Evolutionary conservation across 2,113 vertebrate genomes (phyloP).

Genomic region (Glaucidium brasilianum): DNA sequence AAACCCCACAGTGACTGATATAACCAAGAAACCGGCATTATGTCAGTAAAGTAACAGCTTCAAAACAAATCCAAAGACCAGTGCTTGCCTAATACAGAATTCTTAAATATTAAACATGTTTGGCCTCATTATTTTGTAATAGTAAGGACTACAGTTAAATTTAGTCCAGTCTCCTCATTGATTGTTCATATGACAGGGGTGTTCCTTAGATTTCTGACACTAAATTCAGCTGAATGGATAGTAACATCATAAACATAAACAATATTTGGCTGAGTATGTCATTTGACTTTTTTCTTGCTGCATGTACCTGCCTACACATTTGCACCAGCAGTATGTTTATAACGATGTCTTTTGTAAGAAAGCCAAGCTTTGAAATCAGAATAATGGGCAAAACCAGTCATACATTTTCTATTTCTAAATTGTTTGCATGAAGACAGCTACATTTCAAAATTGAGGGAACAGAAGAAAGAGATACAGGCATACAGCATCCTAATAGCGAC

Average conservation of each 20-base stretch:
- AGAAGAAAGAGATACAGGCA: neutral
- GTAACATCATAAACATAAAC: neutral
- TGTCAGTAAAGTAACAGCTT: slow-evolving; percentile 4
- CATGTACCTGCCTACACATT: slow-evolving; percentile 2
- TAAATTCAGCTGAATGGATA: neutral
- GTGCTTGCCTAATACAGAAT: neutral
- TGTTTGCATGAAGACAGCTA: neutral
- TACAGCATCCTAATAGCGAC: neutral
- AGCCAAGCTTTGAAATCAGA: neutral
- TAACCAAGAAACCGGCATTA: neutral
- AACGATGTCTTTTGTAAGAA: neutral
- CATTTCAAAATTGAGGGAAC: neutral
- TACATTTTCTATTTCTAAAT: neutral
- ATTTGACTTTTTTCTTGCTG: neutral
- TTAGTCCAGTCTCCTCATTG: neutral
- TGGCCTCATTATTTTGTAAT: neutral
- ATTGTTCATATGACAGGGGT: neutral
- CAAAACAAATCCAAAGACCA: neutral
- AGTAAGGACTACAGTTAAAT: neutral
- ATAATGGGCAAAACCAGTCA: neutral
- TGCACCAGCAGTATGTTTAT: neutral
- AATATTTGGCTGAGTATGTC: neutral
- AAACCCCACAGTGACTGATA: rapidly evolving
- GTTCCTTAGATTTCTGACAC: neutral
- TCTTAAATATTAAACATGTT: neutral